Base-by-base conservation (phyloP, 1,140 invertebrate species). In the Lepidurus couesii region DNA sequence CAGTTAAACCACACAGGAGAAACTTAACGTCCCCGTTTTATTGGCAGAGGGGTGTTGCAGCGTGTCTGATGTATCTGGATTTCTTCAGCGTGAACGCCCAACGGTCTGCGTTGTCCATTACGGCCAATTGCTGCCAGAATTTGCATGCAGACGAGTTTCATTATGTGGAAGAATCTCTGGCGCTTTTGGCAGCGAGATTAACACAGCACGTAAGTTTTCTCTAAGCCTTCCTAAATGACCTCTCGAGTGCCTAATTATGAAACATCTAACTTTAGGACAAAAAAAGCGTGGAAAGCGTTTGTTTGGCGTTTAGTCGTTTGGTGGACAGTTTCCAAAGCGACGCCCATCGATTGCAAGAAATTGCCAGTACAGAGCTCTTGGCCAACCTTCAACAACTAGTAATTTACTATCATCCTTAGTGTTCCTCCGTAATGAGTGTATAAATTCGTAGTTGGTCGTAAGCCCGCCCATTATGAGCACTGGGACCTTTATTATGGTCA, bases 51-150 rank as follows among this genome's bases (percentile, higher is more conserved):
- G 97, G 96, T 34, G 96, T 99, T 4, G 91, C 93, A 24, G 94
- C 96, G 7, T 98, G 96, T 84, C 89, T 99, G 73, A 98, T 93
- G 83, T 98, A 95, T 84, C 88, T 99, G 81, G 97, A 99, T 84
- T 99, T 98, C 88, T 98, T 98, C 86, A 97, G 95, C 44, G 98
- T 98, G 80, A 94, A 93, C 82, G 96, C 97, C 11, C 97, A 98
- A 86, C 89, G 96, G 24, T 94, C 96, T 73, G 96, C 97, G 0
- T 87, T 98, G 21, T 93, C 95, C 5, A 95, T 98, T 76, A 97
- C 96, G 0, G 96, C 97, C 45, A 98, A 98, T 84, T 98, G 96
- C 87, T 98, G 96, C 84, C 92, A 97, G 84, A 98, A 96, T 87
- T 88, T 98, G 81, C 93, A 93, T 74, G 87, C 90, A 9, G 96